Conservation (phyloP, 2,797 vertebrate species). For the Xenentodon cancila region DNA sequence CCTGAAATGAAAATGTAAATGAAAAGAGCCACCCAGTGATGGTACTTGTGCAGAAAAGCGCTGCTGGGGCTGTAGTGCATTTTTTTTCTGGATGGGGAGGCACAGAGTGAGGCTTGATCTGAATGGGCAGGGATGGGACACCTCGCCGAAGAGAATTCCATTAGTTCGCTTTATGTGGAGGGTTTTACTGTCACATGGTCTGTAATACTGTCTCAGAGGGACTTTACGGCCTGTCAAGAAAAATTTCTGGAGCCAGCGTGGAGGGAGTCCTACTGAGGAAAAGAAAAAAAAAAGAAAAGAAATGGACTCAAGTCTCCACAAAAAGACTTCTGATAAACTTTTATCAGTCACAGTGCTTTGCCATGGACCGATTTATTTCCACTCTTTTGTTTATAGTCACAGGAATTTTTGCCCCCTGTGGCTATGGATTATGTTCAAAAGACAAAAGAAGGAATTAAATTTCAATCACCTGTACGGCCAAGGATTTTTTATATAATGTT, state of each 20-base stretch:
- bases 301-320: constrained; percentile 47
- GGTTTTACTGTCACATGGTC: constrained; percentile 63
- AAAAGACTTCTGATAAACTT: constrained; percentile 66
- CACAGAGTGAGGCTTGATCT: constrained; percentile 22
- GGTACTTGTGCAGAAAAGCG: constrained; percentile 47
- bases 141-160: constrained; percentile 55
- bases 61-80: constrained; percentile 47
- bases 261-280: constrained; percentile 47
- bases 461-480: neutral
- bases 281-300: constrained; percentile 9
- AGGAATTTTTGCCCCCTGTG: neutral
- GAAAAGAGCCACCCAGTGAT: constrained; percentile 46
- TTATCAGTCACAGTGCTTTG: constrained; percentile 60
- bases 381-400: constrained; percentile 20
- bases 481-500: neutral
- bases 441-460: neutral
- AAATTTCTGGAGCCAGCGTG: constrained; percentile 48
- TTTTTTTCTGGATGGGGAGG: constrained; percentile 28
- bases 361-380: constrained; percentile 40
- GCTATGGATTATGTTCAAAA: neutral
- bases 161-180: constrained; percentile 58
- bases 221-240: constrained; percentile 57
- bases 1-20: constrained; percentile 57
- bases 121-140: constrained; percentile 52
- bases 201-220: constrained; percentile 50